A percentile compares a stretch with the other conserved stretches of the same genome.
Evolutionary conservation across 2,888 invertebrate species (phyloP).

Genomic region (Melikaiella ostensackeni): DNA sequence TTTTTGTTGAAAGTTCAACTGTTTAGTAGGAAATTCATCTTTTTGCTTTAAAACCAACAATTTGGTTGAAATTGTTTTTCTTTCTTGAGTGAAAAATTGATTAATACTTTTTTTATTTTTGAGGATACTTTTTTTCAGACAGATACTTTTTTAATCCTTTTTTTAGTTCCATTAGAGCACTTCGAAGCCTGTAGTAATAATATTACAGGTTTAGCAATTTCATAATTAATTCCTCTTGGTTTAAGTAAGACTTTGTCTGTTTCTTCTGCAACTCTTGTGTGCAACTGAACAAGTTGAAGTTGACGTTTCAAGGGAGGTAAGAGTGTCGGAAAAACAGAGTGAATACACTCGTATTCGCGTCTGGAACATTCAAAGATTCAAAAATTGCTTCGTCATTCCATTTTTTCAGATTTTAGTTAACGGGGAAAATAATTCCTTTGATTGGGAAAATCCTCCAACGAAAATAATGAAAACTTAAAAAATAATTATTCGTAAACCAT

Average conservation of each 20-base stretch:
- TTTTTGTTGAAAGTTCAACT: too few relatives aligned
- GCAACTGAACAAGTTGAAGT: constrained; percentile 9
- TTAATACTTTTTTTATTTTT: too few relatives aligned
- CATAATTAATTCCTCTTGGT: not conserved
- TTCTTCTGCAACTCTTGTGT: not conserved
- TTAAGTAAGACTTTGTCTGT: not conserved
- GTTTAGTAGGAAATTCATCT: too few relatives aligned
- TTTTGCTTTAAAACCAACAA: too few relatives aligned
- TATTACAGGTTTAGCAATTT: not conserved
- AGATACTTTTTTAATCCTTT: too few relatives aligned
- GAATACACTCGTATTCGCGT: not conserved
- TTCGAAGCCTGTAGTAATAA: not conserved
- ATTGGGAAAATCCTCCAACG: not conserved
- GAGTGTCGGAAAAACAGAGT: not conserved
- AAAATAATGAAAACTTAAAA: too few relatives aligned
- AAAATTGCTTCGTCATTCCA: not conserved
- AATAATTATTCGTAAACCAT: not conserved
- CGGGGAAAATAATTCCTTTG: not conserved
- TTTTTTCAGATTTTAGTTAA: not conserved
- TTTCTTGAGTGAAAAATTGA: too few relatives aligned
- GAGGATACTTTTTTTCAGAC: too few relatives aligned
- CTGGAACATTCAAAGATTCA: not conserved
- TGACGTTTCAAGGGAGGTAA: not conserved
- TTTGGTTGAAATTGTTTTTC: too few relatives aligned
- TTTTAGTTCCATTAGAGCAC: too few relatives aligned